Evolutionary conservation across 1,140 invertebrate genomes (phyloP).

Genomic region (Drosophila jambulina): DNA sequence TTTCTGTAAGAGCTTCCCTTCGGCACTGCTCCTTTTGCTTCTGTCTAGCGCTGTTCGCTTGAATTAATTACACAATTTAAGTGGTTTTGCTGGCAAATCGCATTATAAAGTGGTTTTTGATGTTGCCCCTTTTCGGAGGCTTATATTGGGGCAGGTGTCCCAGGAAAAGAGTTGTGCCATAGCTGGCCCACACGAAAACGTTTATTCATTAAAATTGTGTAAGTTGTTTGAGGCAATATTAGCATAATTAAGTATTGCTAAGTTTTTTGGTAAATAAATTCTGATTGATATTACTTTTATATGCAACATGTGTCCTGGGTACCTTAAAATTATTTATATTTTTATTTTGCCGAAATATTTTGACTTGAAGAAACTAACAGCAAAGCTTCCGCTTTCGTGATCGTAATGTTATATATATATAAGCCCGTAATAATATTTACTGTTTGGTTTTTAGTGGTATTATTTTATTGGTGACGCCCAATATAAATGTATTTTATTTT

Average conservation of each 20-base stretch:
- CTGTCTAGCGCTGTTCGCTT: constrained; percentile 15
- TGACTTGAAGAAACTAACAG: neutral
- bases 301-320: too few species aligned
- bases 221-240: constrained; percentile 23
- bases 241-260: constrained; percentile 24
- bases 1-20: constrained; percentile 16
- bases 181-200: neutral
- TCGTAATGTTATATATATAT: neutral
- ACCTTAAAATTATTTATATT: neutral
- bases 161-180: constrained; percentile 11
- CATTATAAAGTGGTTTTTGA: constrained; percentile 59
- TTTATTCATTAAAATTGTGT: constrained; percentile 31
- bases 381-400: neutral
- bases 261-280: neutral
- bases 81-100: constrained; percentile 50
- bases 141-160: constrained; percentile 24
- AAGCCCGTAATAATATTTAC: too few species aligned
- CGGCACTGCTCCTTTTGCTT: constrained; percentile 2
- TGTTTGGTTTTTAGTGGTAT: too few species aligned
- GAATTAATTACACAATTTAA: constrained; percentile 69
- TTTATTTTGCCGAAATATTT: neutral
- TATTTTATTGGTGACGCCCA: too few species aligned
- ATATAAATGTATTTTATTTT: neutral
- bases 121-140: constrained; percentile 29
- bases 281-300: neutral